A percentile compares a stretch with the other conserved stretches of the same genome.
Conservation (phyloP, 2,797 vertebrate genomes). For the Manis javanica region DNA sequence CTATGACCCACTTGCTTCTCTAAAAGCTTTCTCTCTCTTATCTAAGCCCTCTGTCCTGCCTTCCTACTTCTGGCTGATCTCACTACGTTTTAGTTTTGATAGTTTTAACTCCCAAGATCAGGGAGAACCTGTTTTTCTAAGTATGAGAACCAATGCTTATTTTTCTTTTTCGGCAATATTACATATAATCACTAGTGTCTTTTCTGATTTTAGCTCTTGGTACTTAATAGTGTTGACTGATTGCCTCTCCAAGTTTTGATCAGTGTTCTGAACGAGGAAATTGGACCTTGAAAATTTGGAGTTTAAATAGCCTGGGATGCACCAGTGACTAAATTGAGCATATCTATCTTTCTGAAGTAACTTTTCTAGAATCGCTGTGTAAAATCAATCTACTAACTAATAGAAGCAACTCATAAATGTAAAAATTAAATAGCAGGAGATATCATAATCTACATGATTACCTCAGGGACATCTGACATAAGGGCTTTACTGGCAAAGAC, state of each 20-base stretch:
- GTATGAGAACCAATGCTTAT: not conserved
- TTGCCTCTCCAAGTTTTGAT: slow-evolving; percentile 8
- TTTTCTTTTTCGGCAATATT: slow-evolving; percentile 19
- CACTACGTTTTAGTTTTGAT: not conserved
- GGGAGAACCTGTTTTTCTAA: not conserved
- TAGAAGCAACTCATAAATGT: not conserved
- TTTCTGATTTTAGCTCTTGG: slow-evolving; percentile 21
- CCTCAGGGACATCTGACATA: not conserved
- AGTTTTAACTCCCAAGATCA: not conserved
- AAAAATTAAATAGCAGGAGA: not conserved
- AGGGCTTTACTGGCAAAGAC: not conserved
- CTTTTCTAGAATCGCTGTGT: not conserved
- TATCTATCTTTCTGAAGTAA: slow-evolving; percentile 17
- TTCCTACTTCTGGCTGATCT: not conserved
- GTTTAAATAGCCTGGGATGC: not conserved
- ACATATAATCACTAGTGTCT: not conserved
- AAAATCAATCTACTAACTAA: not conserved
- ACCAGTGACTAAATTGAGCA: not conserved
- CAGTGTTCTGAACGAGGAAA: slow-evolving; percentile 52
- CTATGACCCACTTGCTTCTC: not conserved
- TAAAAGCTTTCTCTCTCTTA: not conserved
- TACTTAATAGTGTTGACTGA: not conserved
- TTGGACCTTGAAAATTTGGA: not conserved
- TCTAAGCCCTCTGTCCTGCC: not conserved
- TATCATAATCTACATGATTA: not conserved